Percentiles rank a stretch among this genome's conserved stretches.
These are phyloP conservation scores for Chorisops tibialis DNA, from an alignment of 2,888 invertebrate species.

Conservation along the genomic window DNA sequence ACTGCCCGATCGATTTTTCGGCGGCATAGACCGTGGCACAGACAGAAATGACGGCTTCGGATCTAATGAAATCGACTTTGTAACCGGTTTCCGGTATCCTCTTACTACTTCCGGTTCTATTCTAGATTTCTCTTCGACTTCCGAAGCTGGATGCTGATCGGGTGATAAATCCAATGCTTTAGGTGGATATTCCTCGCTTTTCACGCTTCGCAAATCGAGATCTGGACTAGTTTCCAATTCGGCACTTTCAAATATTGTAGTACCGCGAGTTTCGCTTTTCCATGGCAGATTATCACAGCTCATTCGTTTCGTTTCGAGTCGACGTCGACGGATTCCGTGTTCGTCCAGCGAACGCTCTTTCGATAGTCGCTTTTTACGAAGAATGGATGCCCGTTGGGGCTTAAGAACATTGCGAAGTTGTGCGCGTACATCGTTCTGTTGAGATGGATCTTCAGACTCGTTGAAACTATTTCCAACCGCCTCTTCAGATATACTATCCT, in stretches of 20 bases:
- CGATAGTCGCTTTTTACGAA: conserved; percentile 49
- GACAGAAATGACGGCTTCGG: conserved; percentile 43
- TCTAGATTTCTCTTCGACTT: background rate
- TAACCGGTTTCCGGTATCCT: conserved; percentile 41
- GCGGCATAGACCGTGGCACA: conserved; percentile 50
- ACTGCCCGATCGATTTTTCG: conserved; percentile 53
- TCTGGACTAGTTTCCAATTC: conserved; percentile 43
- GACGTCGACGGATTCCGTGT: conserved; percentile 54
- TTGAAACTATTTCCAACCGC: conserved; percentile 57
- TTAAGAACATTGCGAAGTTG: conserved; percentile 27
- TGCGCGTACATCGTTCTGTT: conserved; percentile 18
- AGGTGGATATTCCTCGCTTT: conserved; percentile 43
- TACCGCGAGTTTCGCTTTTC: conserved; percentile 46
- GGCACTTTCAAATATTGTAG: conserved; percentile 52
- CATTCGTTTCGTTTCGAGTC: conserved; percentile 55
- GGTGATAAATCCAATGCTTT: conserved; percentile 4
- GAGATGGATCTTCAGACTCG: conserved; percentile 20
- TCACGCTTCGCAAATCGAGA: conserved; percentile 45
- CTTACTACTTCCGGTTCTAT: background rate
- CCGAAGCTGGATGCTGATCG: background rate
- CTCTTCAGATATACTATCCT: conserved; percentile 60
- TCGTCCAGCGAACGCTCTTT: conserved; percentile 51
- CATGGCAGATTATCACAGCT: conserved; percentile 51
- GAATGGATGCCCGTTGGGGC: conserved; percentile 29
- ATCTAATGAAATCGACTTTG: conserved; percentile 48